Percentiles rank a stretch among this genome's conserved stretches.
These are phyloP conservation scores for Lottia gigantea DNA, from an alignment of 2,888 invertebrate species.

Conservation along the genomic window DNA sequence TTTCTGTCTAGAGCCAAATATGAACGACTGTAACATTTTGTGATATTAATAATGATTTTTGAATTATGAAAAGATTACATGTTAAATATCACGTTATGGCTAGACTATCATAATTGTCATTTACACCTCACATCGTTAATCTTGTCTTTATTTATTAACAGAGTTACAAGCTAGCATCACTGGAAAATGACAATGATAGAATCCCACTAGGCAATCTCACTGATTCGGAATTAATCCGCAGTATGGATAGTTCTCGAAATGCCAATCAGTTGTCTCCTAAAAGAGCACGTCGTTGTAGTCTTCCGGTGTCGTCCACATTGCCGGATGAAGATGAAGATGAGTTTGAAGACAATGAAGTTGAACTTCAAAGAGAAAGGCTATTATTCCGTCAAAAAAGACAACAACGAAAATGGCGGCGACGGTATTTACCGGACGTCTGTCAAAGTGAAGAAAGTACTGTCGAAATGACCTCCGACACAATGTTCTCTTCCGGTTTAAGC, in stretches of 20 bases:
- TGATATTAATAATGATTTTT: too few species aligned
- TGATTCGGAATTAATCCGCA: constrained; percentile 20
- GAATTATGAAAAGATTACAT: too few species aligned
- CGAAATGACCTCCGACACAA: not conserved
- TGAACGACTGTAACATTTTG: too few species aligned
- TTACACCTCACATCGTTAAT: too few species aligned
- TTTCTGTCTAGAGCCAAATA: too few species aligned
- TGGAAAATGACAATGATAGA: not conserved
- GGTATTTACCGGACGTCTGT: constrained; percentile 14
- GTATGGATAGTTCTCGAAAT: constrained; percentile 7
- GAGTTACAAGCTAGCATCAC: too few species aligned
- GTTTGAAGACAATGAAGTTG: constrained; percentile 29
- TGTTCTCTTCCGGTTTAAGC: constrained; percentile 4
- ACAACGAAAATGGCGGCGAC: constrained; percentile 28
- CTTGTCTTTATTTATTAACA: too few species aligned
- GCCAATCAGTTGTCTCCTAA: not conserved
- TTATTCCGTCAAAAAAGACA: constrained; percentile 36
- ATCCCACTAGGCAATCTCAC: constrained; percentile 16
- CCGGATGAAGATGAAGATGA: constrained; percentile 27
- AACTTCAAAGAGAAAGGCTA: constrained; percentile 36
- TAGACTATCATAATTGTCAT: too few species aligned
- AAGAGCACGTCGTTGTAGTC: constrained; percentile 18
- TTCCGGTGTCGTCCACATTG: constrained; percentile 14
- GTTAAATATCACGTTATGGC: too few species aligned
- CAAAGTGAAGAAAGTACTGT: not conserved